Evolutionary conservation across 1,140 invertebrate species (phyloP).

Genomic region (Andrena cerasifolii): DNA sequence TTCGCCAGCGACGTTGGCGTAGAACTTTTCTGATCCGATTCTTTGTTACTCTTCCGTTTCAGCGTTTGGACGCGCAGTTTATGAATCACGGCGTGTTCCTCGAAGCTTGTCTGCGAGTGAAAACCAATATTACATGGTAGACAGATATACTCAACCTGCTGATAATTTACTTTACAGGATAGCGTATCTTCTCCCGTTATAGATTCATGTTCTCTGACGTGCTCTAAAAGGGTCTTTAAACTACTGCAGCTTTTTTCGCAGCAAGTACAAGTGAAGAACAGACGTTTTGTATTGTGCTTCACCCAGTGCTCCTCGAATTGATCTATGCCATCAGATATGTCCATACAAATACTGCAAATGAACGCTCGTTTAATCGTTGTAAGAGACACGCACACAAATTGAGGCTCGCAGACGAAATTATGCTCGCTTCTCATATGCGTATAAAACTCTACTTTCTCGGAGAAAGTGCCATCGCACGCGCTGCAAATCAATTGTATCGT

Average conservation of each 20-base stretch:
- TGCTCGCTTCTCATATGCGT: conserved; percentile 58
- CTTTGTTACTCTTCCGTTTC: background rate
- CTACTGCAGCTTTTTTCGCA: conserved; percentile 13
- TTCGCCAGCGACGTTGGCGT: background rate
- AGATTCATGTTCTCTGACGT: conserved; percentile 50
- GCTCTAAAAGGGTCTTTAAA: conserved; percentile 52
- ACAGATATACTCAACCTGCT: conserved; percentile 49
- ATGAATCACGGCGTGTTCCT: background rate
- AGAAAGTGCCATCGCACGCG: conserved; percentile 61
- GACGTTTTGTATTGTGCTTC: conserved; percentile 48
- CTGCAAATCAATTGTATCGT: conserved; percentile 48
- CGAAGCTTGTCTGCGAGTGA: background rate
- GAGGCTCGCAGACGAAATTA: conserved; percentile 35
- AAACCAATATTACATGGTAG: conserved; percentile 63
- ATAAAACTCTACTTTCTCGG: conserved; percentile 55
- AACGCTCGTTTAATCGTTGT: conserved; percentile 32
- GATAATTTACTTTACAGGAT: conserved; percentile 55
- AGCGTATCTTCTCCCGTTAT: conserved; percentile 4
- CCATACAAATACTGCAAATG: conserved; percentile 67
- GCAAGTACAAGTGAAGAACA: conserved; percentile 54
- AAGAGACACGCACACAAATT: conserved; percentile 50
- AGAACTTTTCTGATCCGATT: background rate
- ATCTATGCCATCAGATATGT: conserved; percentile 27
- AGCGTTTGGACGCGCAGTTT: background rate
- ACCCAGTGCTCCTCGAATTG: conserved; percentile 70